Evolutionary conservation across 2,797 vertebrate species (phyloP).

Genomic region (Ceryle rudis): DNA sequence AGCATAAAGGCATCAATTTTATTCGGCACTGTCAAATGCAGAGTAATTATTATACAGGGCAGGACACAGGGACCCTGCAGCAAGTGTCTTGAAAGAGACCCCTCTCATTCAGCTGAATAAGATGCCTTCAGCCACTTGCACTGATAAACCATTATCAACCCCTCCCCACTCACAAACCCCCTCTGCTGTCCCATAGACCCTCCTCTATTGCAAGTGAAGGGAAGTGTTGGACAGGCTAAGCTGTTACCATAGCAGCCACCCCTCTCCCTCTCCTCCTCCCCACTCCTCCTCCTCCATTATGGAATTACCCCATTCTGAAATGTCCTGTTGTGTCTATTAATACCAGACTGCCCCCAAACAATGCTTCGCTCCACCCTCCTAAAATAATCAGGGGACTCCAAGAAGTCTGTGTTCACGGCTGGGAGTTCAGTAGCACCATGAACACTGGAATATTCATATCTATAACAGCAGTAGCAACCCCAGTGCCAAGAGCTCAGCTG

Average conservation of each 20-base stretch:
- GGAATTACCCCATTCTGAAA: constrained; percentile 77
- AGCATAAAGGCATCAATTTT: constrained; percentile 80
- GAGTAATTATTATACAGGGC: constrained; percentile 80
- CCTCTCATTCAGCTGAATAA: constrained; percentile 74
- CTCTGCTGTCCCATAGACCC: constrained; percentile 78
- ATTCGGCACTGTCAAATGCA: constrained; percentile 60
- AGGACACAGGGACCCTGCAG: constrained; percentile 77
- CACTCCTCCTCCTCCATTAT: constrained; percentile 24
- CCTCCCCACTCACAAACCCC: constrained; percentile 78
- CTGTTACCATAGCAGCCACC: constrained; percentile 86
- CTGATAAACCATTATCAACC: constrained; percentile 83
- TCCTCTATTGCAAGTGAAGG: constrained; percentile 74
- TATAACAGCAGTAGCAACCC: constrained; percentile 12
- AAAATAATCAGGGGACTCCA: constrained; percentile 62
- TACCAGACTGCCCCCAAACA: constrained; percentile 43
- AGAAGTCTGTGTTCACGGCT: constrained; percentile 53
- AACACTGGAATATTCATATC: constrained; percentile 75
- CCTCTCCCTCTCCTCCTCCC: constrained; percentile 41
- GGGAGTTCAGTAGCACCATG: constrained; percentile 1
- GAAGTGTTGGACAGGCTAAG: constrained; percentile 64
- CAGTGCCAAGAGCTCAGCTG: constrained; percentile 57
- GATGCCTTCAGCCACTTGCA: constrained; percentile 72
- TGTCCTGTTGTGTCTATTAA: constrained; percentile 76
- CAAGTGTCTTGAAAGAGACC: constrained; percentile 77
- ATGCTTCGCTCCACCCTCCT: constrained; percentile 57